Evolutionary conservation across 1,140 invertebrate genomes (phyloP).

Genomic region (Heliconius congener): DNA sequence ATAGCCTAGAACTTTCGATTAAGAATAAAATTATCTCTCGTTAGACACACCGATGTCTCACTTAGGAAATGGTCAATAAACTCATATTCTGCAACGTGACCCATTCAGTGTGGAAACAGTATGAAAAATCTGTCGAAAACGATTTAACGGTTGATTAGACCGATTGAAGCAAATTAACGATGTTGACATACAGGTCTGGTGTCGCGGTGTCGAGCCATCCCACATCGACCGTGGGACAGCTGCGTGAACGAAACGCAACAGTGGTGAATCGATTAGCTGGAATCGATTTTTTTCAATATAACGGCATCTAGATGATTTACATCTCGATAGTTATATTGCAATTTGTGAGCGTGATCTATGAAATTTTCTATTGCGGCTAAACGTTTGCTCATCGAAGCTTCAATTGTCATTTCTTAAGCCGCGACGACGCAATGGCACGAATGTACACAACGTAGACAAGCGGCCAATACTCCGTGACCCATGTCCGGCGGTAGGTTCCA

Average conservation of each 20-base stretch:
- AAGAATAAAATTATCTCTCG: constrained; percentile 43
- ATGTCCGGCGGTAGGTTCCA: constrained; percentile 37
- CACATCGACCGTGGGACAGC: constrained; percentile 69
- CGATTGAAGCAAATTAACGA: constrained; percentile 48
- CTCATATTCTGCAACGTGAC: constrained; percentile 50
- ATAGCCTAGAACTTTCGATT: constrained; percentile 37
- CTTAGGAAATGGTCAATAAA: constrained; percentile 46
- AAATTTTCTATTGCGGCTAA: constrained; percentile 72
- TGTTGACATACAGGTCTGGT: constrained; percentile 47
- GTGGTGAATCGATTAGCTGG: constrained; percentile 69
- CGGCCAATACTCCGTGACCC: constrained; percentile 50
- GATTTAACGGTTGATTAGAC: constrained; percentile 66
- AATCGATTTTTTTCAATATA: constrained; percentile 75
- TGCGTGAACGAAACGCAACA: constrained; percentile 72
- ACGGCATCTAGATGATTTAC: constrained; percentile 73
- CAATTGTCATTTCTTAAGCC: constrained; percentile 77
- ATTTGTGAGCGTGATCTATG: constrained; percentile 75
- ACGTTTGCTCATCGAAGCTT: constrained; percentile 73
- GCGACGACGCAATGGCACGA: constrained; percentile 61
- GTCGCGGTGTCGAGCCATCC: constrained; percentile 29
- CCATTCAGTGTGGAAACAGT: constrained; percentile 51
- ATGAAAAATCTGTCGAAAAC: constrained; percentile 55
- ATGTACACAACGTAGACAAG: constrained; percentile 50
- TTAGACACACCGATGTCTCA: constrained; percentile 44
- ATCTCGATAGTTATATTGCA: constrained; percentile 72